Evolutionary conservation across 1,140 invertebrate genomes (phyloP), one percentile per base, ranked within the genome.

Genomic region (Trialeurodes vaporariorum): DNA sequence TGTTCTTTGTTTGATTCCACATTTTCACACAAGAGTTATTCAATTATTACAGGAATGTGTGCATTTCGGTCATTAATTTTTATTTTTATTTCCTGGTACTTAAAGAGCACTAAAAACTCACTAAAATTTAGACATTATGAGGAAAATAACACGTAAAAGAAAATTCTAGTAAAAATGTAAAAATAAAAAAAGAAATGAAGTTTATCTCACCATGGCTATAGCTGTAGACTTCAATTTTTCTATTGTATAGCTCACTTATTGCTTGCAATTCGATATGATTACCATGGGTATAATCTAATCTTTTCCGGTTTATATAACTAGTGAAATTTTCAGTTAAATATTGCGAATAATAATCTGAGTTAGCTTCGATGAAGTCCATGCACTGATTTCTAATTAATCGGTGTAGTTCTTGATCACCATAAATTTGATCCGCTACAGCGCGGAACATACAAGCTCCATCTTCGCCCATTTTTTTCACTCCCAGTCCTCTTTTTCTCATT

Each of bases 211-310:
- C 87, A 75, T 85, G 83, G 73, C 87, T 85, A 75, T 96, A 96
- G 75, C 93, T 92, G 78, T 92, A 96, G 2, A 96, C 88, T 81
- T 96, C 92, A 70, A 96, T 89, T n/a, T 89, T 90, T 71, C 93
- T 82, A 79, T 93, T 94, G 76, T 93, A 96, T 79, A 96, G 87
- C 82, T 96, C 93, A 70, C 90, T 91, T 81, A 96, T 87, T 26
- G 93, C 93, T 79, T 96, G 93, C 76, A 96, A 92, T 80, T 96
- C 93, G 71, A 96, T 87, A 77, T 96, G 93, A 80, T 96, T 96
- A 58, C 93, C 93, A 80, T 95, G 93, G 61, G 90, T 90, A 77
- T 86, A 85, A 69, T 89, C 86, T 67, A 84, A 80, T 11, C 90
- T 80, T 79, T 93, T 93, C 24, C 93, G 82, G 75, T 85, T 85